A percentile compares a stretch with the other conserved stretches of the same genome.
These are phyloP conservation scores for Bolinopsis microptera DNA, from an alignment of 37 sponge, comb jelly and placozoan species.

Conservation along the genomic window DNA sequence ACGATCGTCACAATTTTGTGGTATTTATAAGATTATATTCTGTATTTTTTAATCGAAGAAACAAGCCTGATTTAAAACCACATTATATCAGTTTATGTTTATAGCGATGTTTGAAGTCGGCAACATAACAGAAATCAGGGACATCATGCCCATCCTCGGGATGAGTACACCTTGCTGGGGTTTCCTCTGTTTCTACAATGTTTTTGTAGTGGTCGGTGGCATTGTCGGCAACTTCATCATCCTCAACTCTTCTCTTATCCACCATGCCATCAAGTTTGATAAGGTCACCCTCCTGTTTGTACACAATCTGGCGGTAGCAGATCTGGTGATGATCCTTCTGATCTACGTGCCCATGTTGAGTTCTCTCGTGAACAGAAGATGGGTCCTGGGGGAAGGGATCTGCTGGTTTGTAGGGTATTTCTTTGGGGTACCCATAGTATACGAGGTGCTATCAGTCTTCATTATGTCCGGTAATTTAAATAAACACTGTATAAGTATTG, in stretches of 20 bases:
- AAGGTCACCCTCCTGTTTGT: neutral
- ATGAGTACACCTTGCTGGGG: neutral
- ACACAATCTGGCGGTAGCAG: neutral
- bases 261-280: conserved; percentile 18
- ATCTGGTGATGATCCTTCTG: neutral
- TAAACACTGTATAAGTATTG: too few relatives aligned
- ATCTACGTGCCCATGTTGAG: neutral
- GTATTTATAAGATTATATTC: too few relatives aligned
- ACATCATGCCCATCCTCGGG: neutral
- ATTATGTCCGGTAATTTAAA: neutral
- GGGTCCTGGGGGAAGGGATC: neutral
- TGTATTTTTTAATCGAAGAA: too few relatives aligned
- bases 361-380: neutral
- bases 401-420: conserved; percentile 21
- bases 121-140: neutral
- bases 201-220: neutral
- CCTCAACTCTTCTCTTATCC: neutral
- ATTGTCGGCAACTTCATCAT: neutral
- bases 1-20: too few relatives aligned
- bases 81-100: too few relatives aligned
- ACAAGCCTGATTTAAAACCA: too few relatives aligned
- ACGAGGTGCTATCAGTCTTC: neutral
- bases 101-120: conserved; percentile 13
- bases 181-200: neutral
- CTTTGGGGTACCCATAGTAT: neutral